Evolutionary conservation across 2,113 vertebrate species (phyloP).

Genomic region (Dolichallabes microphthalmus): DNA sequence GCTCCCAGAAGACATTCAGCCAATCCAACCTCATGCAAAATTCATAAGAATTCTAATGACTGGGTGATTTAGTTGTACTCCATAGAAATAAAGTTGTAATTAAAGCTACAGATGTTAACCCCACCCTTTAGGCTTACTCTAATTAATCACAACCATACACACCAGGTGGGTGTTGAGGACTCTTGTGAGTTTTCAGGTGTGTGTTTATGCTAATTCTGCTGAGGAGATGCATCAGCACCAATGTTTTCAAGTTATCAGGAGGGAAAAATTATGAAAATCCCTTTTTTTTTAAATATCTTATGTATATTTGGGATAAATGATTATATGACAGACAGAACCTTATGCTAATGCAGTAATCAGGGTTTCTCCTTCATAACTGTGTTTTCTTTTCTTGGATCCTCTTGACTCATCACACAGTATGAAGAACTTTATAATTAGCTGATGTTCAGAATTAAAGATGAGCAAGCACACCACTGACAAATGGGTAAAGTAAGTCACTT

Average conservation of each 20-base stretch:
- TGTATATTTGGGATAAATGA: background rate
- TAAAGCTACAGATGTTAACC: background rate
- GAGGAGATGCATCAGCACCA: background rate
- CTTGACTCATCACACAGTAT: background rate
- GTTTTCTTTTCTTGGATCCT: background rate
- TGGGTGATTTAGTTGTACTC: background rate
- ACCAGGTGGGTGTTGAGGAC: background rate
- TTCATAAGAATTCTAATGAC: background rate
- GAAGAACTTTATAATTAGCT: conserved; percentile 20
- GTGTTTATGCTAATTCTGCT: background rate
- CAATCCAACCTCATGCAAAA: background rate
- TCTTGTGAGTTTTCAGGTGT: background rate
- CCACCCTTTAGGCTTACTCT: background rate
- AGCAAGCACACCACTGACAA: background rate
- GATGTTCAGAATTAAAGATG: conserved; percentile 11
- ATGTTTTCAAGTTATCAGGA: background rate
- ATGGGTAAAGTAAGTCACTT: background rate
- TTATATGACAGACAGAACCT: background rate
- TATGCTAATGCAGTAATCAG: conserved; percentile 5
- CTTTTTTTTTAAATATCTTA: background rate
- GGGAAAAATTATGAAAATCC: background rate
- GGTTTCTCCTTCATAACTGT: background rate
- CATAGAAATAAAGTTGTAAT: background rate
- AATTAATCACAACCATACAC: background rate
- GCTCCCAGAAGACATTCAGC: background rate